Base-by-base conservation (phyloP, 2,888 invertebrate species). In the Lucinisca nassula region DNA sequence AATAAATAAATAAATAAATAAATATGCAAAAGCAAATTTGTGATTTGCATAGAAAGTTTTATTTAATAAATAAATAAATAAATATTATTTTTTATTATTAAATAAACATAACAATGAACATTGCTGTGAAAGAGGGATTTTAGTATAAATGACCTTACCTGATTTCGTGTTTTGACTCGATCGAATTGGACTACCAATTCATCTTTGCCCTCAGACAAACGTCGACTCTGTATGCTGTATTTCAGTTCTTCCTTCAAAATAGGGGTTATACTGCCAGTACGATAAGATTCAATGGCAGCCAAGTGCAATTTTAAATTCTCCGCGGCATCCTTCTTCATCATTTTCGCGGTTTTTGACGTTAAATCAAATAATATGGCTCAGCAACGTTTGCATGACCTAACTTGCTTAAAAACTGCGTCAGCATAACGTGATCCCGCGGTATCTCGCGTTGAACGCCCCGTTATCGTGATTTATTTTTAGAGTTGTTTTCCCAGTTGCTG, bases 211-310 rank as follows among this genome's bases (percentile, higher is more conserved):
- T 92, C 92, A 0, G 92, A 90, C 76, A 93, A 85, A 45, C 93
- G 84, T 73, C 93, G 86, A 8, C 90, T 90, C 87, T 94, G 94
- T 51, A 94, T 94, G 78, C 88, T 89, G 83, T 84, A 91, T 76
- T 92, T 91, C 10, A 94, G 86, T 40, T 94, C 94, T 75, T 94
- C 93, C 81, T 94, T 94, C 81, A 94, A 86, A 49, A 94, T 81
- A 77, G 87, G 94, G 70, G 88, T 91, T 82, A 85, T 40, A 55
- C 82, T 85, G 6, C 91, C 91, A 2, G 92, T 90, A 3, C 86
- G 90, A 37, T 87, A 89, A 14, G 88, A 86, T 76, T 92, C 86
- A 21, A 93, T 78, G 8, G 92, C 90, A 0, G 93, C 93, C 27
- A 91, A 82, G 0, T 84, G 67, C 49, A 93, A 85, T 77, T 91